Evolutionary conservation across 92 coral and sea anemone species (phyloP).

Genomic region (Siderastrea radians): DNA sequence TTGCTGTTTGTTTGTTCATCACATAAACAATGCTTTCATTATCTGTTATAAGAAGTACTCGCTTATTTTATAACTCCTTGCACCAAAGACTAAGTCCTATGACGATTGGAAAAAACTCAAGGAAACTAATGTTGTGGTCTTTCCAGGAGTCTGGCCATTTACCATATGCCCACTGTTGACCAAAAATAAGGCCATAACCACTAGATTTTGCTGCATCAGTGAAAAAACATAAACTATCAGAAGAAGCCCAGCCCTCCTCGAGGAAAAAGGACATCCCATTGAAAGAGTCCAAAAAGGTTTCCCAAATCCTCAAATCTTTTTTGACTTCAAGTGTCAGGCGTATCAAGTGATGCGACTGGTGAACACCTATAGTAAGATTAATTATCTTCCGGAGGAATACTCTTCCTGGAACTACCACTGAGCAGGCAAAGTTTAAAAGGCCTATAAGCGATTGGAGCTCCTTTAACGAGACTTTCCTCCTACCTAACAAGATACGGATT

Average conservation of each 20-base stretch:
- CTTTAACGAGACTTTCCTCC: slow-evolving; percentile 51
- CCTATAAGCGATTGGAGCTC: slow-evolving; percentile 54
- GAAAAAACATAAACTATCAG: slow-evolving; percentile 29
- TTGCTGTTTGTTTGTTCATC: no score
- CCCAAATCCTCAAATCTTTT: slow-evolving; percentile 9
- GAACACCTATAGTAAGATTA: slow-evolving; percentile 54
- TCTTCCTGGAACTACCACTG: slow-evolving; percentile 57
- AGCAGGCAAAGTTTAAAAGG: slow-evolving; percentile 46
- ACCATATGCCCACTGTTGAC: no score
- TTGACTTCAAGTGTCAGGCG: slow-evolving; percentile 45
- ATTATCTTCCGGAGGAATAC: slow-evolving; percentile 65
- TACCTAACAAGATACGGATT: no score
- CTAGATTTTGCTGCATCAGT: slow-evolving; percentile 17
- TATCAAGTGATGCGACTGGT: slow-evolving; percentile 10
- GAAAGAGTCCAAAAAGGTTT: slow-evolving; percentile 34
- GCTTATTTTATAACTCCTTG: no score
- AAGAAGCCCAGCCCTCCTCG: slow-evolving; percentile 42
- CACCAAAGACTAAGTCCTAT: no score
- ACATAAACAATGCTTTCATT: no score
- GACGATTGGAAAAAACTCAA: slow-evolving; percentile 63
- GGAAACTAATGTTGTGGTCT: slow-evolving; percentile 44
- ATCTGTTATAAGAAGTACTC: no score
- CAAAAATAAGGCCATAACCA: neutral
- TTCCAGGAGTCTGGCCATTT: no score
- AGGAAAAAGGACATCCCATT: slow-evolving; percentile 59